Percentiles rank a stretch among this genome's conserved stretches.
These are phyloP conservation scores for Lepidochitona cinerea DNA, from an alignment of 2,888 invertebrate genomes.

Conservation along the genomic window DNA sequence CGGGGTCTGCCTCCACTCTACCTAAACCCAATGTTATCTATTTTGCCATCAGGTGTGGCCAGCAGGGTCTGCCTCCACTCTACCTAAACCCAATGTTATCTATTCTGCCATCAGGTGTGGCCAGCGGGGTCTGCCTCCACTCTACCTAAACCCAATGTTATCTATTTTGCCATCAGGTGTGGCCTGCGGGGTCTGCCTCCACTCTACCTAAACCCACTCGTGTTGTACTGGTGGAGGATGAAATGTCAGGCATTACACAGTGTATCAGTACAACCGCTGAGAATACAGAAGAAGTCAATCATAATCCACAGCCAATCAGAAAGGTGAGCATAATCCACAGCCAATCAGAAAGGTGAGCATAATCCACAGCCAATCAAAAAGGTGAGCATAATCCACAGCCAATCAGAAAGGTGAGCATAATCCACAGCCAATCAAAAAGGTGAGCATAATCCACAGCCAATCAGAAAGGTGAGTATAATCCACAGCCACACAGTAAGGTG, in stretches of 20 bases:
- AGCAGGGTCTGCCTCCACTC: not conserved
- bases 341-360: not conserved
- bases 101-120: conserved; percentile 67
- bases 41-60: no score
- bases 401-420: no score
- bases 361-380: not conserved
- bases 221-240: conserved; percentile 13
- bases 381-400: no score
- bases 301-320: not conserved
- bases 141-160: conserved; percentile 72
- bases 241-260: not conserved
- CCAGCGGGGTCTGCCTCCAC: conserved; percentile 75
- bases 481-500: not conserved
- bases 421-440: not conserved
- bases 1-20: no score
- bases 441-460: not conserved
- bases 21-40: no score
- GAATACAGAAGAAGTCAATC: not conserved
- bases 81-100: not conserved
- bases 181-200: conserved; percentile 76
- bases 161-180: conserved; percentile 67
- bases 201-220: conserved; percentile 73
- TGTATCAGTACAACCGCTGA: not conserved
- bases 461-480: not conserved
- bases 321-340: not conserved